Evolutionary conservation across 2,113 vertebrate genomes (phyloP), one percentile per base, ranked within the genome.

Genomic region (Macaca nemestrina): DNA sequence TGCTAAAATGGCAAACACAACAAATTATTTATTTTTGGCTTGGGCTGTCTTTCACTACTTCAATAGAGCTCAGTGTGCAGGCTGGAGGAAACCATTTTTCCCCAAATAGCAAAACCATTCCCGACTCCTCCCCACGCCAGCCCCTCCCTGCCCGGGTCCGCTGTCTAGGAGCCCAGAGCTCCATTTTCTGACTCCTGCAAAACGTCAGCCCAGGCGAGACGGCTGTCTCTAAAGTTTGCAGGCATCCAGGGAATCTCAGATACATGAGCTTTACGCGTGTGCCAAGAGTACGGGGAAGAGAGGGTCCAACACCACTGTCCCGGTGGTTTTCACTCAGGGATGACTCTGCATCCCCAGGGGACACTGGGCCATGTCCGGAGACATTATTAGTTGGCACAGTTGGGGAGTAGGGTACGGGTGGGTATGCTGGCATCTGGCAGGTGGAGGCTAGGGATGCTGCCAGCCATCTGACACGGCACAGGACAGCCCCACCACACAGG

Each of bases 31-130:
- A 50, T 59, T 94, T 81, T 57, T 85, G 86, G 70, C 85, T 89
- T 92, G 64, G 83, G 67, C 23, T 91, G 38, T 70, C 50, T 20
- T 92, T 90, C 57, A 87, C 90, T 75, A 45, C n/a, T 93, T 85
- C 85, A 83, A 40, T 90, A 52, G 38, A 76, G 57, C 38, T 93
- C 90, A 18, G 43, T 72, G 22, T 84, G 78, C 88, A 90, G 82
- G 45, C 88, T 50, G 23, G n/a, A 95, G 73, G 59, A 94, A 90
- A 67, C 20, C 0, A 20, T 30, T 95, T 83, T 59, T 80, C 64
- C 50, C n/a, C n/a, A 38, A 12, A 22, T 23, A 70, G 94, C 22
- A 55, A 97, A 80, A 79, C 40, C 1, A 0, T n/a, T 45, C 57
- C 67, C 84, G n/a, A 73, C 9, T 7, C 73, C 72, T 64, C 23